Percentiles rank a stretch among this genome's conserved stretches.
Conservation (phyloP, 2,888 invertebrate genomes). For the Panopea generosa region DNA sequence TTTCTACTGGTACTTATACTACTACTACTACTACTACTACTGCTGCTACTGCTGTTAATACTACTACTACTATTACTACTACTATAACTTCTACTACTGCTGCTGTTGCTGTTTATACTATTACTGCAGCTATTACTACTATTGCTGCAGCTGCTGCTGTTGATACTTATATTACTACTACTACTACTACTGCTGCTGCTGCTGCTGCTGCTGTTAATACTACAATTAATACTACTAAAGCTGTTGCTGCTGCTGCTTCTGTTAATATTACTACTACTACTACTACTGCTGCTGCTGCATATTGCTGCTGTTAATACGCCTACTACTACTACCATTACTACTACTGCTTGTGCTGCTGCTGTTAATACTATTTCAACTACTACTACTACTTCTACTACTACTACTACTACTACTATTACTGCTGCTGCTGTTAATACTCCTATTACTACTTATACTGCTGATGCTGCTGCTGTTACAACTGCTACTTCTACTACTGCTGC, state of each 20-base stretch:
- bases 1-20: conserved; percentile 11
- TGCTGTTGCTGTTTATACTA: conserved; percentile 8
- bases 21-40: conserved; percentile 5
- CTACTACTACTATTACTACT: conserved; percentile 12
- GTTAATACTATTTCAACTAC: no score
- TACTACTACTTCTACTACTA: no score
- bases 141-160: conserved; percentile 6
- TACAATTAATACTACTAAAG: conserved; percentile 25
- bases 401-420: no score
- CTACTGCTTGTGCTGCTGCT: neutral
- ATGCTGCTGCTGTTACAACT: neutral
- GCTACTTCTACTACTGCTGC: conserved; percentile 3
- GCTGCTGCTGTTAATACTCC: no score
- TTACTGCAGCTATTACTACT: conserved; percentile 15
- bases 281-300: neutral
- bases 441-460: no score
- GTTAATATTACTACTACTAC: neutral
- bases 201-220: conserved; percentile 18
- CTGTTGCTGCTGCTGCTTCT: conserved; percentile 21
- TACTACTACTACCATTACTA: conserved; percentile 2
- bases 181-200: neutral
- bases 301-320: conserved; percentile 1
- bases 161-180: conserved; percentile 7
- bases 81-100: conserved; percentile 10
- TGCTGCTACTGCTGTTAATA: conserved; percentile 9